phyloP scores from a whole-genome alignment of 2,888 invertebrate genomes.

The Dione juno region DNA sequence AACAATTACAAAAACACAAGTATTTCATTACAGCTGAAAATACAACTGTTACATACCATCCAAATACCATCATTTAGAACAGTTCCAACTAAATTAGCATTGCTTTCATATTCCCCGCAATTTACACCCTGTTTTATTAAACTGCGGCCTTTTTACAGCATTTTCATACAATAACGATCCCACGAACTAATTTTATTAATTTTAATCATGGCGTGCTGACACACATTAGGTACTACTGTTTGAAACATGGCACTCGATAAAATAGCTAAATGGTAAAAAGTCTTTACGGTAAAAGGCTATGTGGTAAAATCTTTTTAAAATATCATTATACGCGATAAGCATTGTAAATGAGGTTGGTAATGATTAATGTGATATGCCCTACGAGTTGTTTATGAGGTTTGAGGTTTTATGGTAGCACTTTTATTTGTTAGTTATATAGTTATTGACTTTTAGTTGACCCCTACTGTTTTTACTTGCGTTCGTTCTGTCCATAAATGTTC shows the following conservation, averaged over 20 bases:
- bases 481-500: not conserved
- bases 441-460: slow-evolving; percentile 17
- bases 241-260: slow-evolving; percentile 75
- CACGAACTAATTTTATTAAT: slow-evolving; percentile 77
- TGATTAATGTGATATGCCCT: slow-evolving; percentile 62
- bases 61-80: slow-evolving; percentile 4
- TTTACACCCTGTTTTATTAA: slow-evolving; percentile 35
- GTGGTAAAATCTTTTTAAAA: slow-evolving; percentile 61
- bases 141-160: slow-evolving; percentile 38
- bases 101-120: slow-evolving; percentile 26
- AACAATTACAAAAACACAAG: not conserved
- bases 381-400: slow-evolving; percentile 59
- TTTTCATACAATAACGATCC: slow-evolving; percentile 36
- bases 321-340: slow-evolving; percentile 78
- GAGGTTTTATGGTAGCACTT: slow-evolving; percentile 51
- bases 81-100: slow-evolving; percentile 22
- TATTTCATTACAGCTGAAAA: not conserved
- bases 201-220: slow-evolving; percentile 80
- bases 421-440: slow-evolving; percentile 24
- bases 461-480: slow-evolving; percentile 3
- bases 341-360: slow-evolving; percentile 73
- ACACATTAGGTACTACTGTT: slow-evolving; percentile 69
- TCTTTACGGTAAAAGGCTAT: slow-evolving; percentile 48
- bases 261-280: slow-evolving; percentile 52
- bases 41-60: not conserved